Conservation (phyloP, 2,797 vertebrate genomes). For the Leuciscus waleckii region DNA sequence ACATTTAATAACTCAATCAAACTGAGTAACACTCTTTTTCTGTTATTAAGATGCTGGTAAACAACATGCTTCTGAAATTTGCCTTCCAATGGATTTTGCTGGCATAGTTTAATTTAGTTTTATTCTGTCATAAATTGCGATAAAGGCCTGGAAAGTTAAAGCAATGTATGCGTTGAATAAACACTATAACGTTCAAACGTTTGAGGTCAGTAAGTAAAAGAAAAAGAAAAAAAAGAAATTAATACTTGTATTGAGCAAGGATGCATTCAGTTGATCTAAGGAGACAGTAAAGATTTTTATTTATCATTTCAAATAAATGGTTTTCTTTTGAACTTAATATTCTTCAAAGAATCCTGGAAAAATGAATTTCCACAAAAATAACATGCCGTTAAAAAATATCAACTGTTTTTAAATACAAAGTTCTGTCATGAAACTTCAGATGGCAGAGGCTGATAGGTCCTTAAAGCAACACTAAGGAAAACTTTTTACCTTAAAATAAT, state of each 20-base stretch:
- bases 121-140: neutral
- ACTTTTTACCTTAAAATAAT: too few relatives aligned
- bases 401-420: neutral
- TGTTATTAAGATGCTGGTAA: neutral
- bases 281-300: neutral
- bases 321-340: neutral
- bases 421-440: too few relatives aligned
- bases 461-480: too few relatives aligned
- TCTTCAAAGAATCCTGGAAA: neutral
- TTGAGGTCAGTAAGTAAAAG: neutral
- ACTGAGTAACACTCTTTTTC: neutral
- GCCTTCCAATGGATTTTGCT: neutral
- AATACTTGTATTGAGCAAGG: neutral
- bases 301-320: neutral
- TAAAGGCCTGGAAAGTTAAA: neutral
- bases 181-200: neutral
- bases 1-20: constrained; percentile 12
- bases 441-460: too few relatives aligned
- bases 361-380: neutral
- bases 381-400: neutral
- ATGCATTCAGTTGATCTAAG: neutral
- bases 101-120: too few relatives aligned
- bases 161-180: neutral
- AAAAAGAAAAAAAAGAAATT: neutral
- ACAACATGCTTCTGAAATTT: neutral